phyloP scores from a whole-genome alignment of 2,888 invertebrate species.

The Cyaniris semiargus region DNA sequence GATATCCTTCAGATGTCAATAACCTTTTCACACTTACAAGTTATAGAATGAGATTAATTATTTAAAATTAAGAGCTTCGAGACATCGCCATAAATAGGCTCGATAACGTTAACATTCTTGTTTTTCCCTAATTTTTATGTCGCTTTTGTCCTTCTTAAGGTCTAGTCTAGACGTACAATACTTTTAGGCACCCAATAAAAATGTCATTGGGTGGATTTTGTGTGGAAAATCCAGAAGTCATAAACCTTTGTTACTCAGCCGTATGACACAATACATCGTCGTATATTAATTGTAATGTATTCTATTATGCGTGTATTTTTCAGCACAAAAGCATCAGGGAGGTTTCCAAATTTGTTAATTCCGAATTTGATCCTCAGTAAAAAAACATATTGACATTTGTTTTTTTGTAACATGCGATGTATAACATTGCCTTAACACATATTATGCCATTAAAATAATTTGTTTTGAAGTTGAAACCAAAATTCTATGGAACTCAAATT shows the following conservation, averaged over 20 bases:
- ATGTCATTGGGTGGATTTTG: background rate
- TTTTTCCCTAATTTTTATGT: background rate
- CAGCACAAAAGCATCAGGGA: too few relatives aligned
- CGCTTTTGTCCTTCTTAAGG: slow-evolving; percentile 26
- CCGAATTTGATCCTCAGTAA: too few relatives aligned
- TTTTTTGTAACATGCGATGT: background rate
- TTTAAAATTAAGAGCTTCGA: background rate
- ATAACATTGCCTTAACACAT: too few relatives aligned
- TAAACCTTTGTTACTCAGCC: background rate
- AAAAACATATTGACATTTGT: too few relatives aligned
- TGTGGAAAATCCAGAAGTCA: background rate
- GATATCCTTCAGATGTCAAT: background rate
- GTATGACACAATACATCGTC: background rate
- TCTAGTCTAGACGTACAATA: slow-evolving; percentile 32
- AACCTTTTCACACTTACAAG: background rate
- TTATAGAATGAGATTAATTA: background rate
- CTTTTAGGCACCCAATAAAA: background rate
- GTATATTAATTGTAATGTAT: too few relatives aligned
- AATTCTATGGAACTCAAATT: background rate
- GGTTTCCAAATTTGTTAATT: too few relatives aligned
- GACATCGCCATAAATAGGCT: background rate
- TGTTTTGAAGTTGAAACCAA: background rate
- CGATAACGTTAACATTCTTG: background rate
- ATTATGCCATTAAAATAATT: background rate
- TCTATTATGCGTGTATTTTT: too few relatives aligned